Evolutionary conservation across 2,113 vertebrate species (phyloP), one percentile per base, ranked within the genome.

Genomic region (Vulpes ferrilata): DNA sequence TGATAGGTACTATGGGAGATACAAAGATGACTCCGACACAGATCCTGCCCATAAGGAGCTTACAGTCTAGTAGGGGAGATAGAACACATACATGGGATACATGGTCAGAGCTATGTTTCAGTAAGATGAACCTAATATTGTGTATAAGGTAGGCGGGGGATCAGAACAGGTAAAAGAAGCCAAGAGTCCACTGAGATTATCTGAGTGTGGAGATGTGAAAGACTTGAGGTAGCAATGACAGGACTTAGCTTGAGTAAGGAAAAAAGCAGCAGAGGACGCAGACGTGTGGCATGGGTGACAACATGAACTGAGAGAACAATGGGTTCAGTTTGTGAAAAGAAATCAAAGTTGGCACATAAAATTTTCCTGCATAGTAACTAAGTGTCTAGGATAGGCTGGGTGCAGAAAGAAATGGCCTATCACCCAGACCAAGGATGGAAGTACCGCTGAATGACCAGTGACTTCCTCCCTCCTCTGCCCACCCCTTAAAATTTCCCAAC

Each of bases 41-140:
- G 94, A 89, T 25, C 98, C 96, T 98, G 96, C 97, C 94, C 96
- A 17, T 57, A 32, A 80, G 71, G 96, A 88, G 96, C 97, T 97
- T 97, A 97, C 98, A 97, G 94, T 97, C 97, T 98, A 96, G 12
- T 0, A 5, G 87, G 71, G 73, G 74, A 83, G 90, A 95, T 0
- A 87, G 84, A 67, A 86, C 71, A 91, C 92, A 16, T 0, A 38
- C 57, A 53, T 30, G 55, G 69, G 90, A 32, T 90, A 85, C 94
- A 92, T 65, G 51, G 35, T 55, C 79, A 69, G 87, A 78, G 87
- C 90, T 90, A 32, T 15, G 82, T 57, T 80, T 88, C 89, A 60
- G 88, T 38, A 90, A 91, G 93, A 94, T 94, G 88, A 27, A 22
- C 67, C 38, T 74, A 87, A 15, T 27, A 53, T 59, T 55, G 27